phyloP scores from a whole-genome alignment of 2,888 invertebrate genomes.

The Spisula solida region DNA sequence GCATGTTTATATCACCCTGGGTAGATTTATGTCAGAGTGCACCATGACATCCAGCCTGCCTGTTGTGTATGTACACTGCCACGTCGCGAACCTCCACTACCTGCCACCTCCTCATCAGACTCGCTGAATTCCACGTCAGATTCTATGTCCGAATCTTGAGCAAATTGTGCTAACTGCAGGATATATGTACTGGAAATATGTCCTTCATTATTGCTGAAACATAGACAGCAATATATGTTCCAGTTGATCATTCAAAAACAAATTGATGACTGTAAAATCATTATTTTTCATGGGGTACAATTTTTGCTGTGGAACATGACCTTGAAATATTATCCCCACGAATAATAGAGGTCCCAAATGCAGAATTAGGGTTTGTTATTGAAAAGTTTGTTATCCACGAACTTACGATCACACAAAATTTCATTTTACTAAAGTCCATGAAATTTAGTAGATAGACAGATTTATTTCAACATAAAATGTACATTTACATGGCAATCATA shows the following conservation, averaged over 20 bases:
- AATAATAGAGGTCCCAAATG: no score
- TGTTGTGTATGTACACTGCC: conserved; percentile 48
- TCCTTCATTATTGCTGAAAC: conserved; percentile 50
- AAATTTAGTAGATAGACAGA: no score
- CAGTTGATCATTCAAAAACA: background rate
- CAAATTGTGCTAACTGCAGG: conserved; percentile 61
- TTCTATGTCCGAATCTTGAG: conserved; percentile 73
- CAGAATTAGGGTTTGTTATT: no score
- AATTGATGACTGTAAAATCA: background rate
- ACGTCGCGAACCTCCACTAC: conserved; percentile 41
- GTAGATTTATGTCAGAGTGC: conserved; percentile 62
- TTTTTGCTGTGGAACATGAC: no score
- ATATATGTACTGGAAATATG: conserved; percentile 56
- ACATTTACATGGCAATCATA: no score
- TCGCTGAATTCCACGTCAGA: conserved; percentile 75
- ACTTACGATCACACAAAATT: no score
- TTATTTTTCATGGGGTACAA: background rate
- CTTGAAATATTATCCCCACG: no score
- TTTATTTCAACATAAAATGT: no score
- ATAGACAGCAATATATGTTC: background rate
- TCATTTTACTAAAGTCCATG: no score
- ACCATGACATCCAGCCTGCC: conserved; percentile 70
- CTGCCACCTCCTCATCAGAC: conserved; percentile 61
- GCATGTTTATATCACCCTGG: background rate
- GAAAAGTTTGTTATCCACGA: no score